Base-by-base conservation (phyloP, 2,797 vertebrate species). In the Enteromius trimaculatus region DNA sequence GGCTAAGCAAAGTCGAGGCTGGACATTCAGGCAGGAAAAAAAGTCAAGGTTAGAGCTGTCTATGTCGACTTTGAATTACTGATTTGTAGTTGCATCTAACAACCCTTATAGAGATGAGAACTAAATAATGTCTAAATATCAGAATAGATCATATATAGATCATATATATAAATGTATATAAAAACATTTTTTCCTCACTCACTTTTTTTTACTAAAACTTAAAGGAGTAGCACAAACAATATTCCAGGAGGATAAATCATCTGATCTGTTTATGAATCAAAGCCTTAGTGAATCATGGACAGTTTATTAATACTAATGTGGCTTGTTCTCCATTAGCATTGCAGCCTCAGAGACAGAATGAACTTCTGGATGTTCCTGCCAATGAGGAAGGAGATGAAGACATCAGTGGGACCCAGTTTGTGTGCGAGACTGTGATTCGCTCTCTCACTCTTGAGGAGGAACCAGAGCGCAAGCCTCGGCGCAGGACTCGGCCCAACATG, bases 351-450 rank as follows among this genome's bases (percentile, higher is more conserved):
- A 86, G 71, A 16, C 94, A 92, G 60, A 81, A 58, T 66, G 95
- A 95, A 85, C 68, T 86, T 82, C 90, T 93, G 16, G 95, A 93
- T 68, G 11, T 89, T 0, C 39, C 87, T 21, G 86, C 84, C 44
- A 93, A 91, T 26, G 97, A 98, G 64, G 98, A 98, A 83, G 93
- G 92, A 26, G 98, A 99, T 16, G 98, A 98, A 89, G 98, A 99
- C 86, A 96, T 99, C 92, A 99, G 98, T 1, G 97, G 98, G 65
- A 98, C 97, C 8, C 98, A 99, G 92, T 99, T 99, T 90, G 97
- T 99, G 53, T 99, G 97, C 44, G 98, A 99, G 93, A 99, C 98
- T 0, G 96, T 99, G 3, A 99, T 99, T 88, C 95, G 97, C 42
- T 99, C 98, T 11, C 96, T 99, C 11, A 96, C 98, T 3, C 85